Base-by-base conservation (phyloP, 2,888 invertebrate species). In the Xestia ashworthii region DNA sequence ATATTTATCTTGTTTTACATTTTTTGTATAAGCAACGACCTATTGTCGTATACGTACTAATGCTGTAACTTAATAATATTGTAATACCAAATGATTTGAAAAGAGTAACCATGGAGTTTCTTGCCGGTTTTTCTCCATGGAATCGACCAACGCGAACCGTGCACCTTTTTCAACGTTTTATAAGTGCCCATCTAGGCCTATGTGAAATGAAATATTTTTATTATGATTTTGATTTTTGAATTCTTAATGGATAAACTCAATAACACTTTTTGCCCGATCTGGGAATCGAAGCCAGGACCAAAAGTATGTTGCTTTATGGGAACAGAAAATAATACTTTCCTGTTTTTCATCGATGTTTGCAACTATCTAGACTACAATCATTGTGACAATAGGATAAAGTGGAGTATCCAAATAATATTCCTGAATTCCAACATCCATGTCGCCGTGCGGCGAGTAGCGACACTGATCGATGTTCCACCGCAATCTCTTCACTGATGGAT, bases 401-500 rank as follows among this genome's bases (percentile, higher is more conserved):
- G 25, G 32, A n/a, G 32, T 55, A 41, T 85, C 78, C 76, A 72
- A 16, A 64, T 22, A 22, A 22, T 1, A 38, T 67, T 72, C 55
- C 0, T 48, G 19, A 1, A 38, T 67, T 72, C 55, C 0, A 48
- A 85, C 50, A 53, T 88, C 71, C 5, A 11, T 4, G 74, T 12
- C 22, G 25, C 19, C 71, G 79, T 68, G 81, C 77, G 77, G 83
- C 75, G 74, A 74, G 76, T 84, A 78, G 71, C 81, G 89, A 89
- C 89, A 89, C 88, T 89, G 89, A 89, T 90, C 89, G 89, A 89
- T 89, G 89, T 84, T 79, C 76, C 70, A 53, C 87, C 83, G 86
- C 90, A 86, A 89, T 87, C 89, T 88, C 87, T 81, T 78, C 84
- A 78, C 84, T 89, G 88, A 89, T 89, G 87, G 89, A 89, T 88